A percentile compares a stretch with the other conserved stretches of the same genome.
phyloP scores from a whole-genome alignment of 2,888 invertebrate species.

The Plemyria rubiginata region DNA sequence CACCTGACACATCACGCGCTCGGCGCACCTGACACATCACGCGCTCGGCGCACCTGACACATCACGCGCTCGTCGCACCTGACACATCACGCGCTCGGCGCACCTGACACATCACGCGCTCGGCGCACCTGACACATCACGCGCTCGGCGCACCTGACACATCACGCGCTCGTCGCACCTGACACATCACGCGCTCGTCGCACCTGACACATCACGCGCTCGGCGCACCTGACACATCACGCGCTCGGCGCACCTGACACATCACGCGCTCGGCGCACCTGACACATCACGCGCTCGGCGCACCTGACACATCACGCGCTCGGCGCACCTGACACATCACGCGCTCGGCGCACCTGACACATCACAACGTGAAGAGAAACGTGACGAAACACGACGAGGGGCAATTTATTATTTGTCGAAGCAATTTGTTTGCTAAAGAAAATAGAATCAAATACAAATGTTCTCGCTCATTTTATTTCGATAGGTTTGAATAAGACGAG shows the following conservation, averaged over 20 bases:
- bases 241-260: slow-evolving; percentile 8
- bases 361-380: not conserved
- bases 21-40: slow-evolving; percentile 1
- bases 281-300: not conserved
- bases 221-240: slow-evolving; percentile 1
- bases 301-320: slow-evolving; percentile 6
- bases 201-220: no score
- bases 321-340: no score
- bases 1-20: slow-evolving; percentile 4
- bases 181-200: not conserved
- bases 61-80: no score
- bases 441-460: slow-evolving; percentile 2
- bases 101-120: slow-evolving; percentile 4
- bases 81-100: slow-evolving; percentile 13
- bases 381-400: slow-evolving; percentile 1
- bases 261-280: slow-evolving; percentile 4
- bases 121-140: slow-evolving; percentile 1
- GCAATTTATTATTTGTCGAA: slow-evolving; percentile 3
- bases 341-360: slow-evolving; percentile 8
- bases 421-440: not conserved
- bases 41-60: slow-evolving; percentile 8
- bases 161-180: slow-evolving; percentile 4
- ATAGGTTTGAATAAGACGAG: slow-evolving; percentile 1
- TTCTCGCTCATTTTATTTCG: not conserved
- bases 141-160: slow-evolving; percentile 8